These are phyloP conservation scores for Menura novaehollandiae DNA, from an alignment of 2,113 vertebrate species.

Conservation along the genomic window DNA sequence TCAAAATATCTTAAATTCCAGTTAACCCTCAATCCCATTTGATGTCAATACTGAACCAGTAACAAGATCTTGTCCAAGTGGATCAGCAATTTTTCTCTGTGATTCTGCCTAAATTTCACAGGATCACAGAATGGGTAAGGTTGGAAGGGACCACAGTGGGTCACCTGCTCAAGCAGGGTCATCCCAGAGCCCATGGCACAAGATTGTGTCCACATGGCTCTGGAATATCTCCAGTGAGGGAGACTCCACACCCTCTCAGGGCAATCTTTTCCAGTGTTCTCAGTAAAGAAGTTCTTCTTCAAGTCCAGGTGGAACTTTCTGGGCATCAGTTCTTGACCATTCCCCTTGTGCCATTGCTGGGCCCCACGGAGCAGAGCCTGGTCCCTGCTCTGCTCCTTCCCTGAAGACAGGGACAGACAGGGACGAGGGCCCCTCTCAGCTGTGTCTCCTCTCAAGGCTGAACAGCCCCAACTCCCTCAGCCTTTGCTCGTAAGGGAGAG, in stretches of 20 bases:
- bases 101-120: not conserved
- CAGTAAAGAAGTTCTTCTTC: not conserved
- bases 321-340: not conserved
- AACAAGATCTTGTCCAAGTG: not conserved
- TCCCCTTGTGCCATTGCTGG: not conserved
- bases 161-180: not conserved
- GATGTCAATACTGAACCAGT: not conserved
- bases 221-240: not conserved
- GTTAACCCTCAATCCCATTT: not conserved
- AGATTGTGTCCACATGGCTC: rapidly evolving
- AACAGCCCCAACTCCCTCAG: not conserved
- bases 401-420: not conserved
- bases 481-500: not conserved
- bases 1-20: not conserved
- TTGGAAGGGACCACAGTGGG: not conserved
- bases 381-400: not conserved
- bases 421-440: not conserved
- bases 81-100: not conserved
- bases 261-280: not conserved
- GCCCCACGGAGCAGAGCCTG: not conserved
- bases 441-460: not conserved
- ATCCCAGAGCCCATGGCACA: not conserved
- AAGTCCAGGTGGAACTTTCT: not conserved
- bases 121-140: not conserved
- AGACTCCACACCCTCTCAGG: not conserved